Evolutionary conservation across 2,888 invertebrate genomes (phyloP).

Genomic region (Noctua janthina): DNA sequence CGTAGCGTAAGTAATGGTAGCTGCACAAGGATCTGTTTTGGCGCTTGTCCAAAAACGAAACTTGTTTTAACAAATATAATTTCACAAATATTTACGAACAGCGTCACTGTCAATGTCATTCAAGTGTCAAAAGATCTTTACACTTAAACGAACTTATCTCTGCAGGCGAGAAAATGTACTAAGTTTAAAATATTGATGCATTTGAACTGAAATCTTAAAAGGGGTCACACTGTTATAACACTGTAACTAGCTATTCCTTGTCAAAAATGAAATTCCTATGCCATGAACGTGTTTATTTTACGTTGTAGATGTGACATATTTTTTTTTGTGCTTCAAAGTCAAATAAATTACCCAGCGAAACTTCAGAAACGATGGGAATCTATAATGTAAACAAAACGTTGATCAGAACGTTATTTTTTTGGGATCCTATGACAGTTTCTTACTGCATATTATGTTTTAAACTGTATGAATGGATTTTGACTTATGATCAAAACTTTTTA

Average conservation of each 20-base stretch:
- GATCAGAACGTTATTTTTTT: neutral
- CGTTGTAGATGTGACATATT: conserved; percentile 1
- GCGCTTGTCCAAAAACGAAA: neutral
- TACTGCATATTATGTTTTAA: neutral
- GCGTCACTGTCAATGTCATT: neutral
- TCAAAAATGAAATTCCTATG: neutral
- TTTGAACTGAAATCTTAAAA: neutral
- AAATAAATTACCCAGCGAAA: neutral
- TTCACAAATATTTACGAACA: neutral
- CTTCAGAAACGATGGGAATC: neutral
- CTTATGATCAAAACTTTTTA: no score
- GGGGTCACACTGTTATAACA: neutral
- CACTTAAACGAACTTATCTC: neutral
- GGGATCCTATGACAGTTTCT: neutral
- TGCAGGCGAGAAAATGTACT: neutral
- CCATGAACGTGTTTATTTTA: conserved; percentile 3
- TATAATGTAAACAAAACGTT: no score
- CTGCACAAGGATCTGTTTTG: neutral
- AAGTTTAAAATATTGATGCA: neutral
- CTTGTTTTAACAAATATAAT: neutral
- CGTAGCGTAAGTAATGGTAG: neutral
- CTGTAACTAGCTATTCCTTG: neutral
- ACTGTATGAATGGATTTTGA: no score
- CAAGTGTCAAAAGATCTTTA: neutral
- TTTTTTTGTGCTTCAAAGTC: neutral